These are phyloP conservation scores for Brenthis ino DNA, from an alignment of 2,888 invertebrate genomes.

Conservation along the genomic window DNA sequence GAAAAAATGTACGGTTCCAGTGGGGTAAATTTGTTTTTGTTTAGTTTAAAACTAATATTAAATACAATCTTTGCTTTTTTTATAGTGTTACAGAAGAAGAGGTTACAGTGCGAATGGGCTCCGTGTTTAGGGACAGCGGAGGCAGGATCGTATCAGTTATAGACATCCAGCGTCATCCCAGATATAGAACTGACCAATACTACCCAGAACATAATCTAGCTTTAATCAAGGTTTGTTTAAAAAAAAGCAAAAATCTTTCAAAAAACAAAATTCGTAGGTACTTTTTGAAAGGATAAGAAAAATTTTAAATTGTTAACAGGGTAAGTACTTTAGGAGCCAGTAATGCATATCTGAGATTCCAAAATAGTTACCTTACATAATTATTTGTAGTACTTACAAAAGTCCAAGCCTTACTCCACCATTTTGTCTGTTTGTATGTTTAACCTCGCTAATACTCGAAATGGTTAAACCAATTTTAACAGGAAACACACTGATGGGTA, in stretches of 20 bases:
- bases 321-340: not conserved
- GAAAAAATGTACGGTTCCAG: too few relatives aligned
- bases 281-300: not conserved
- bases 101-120: constrained; percentile 67
- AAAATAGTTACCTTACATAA: too few relatives aligned
- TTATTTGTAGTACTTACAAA: too few relatives aligned
- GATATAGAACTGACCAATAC: constrained; percentile 69
- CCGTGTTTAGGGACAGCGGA: constrained; percentile 73
- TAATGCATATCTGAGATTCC: too few relatives aligned
- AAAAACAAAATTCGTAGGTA: not conserved
- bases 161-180: constrained; percentile 67
- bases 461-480: too few relatives aligned
- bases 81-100: constrained; percentile 67
- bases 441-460: too few relatives aligned
- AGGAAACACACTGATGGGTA: too few relatives aligned
- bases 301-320: not conserved
- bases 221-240: constrained; percentile 62
- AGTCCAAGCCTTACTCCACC: too few relatives aligned
- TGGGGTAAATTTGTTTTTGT: too few relatives aligned
- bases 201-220: constrained; percentile 77
- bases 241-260: not conserved
- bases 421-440: too few relatives aligned
- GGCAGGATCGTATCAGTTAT: constrained; percentile 61
- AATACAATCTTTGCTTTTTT: not conserved
- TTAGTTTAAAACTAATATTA: too few relatives aligned